Base-by-base conservation (phyloP, 2,113 vertebrate genomes). In the Laterallus jamaicensis region DNA sequence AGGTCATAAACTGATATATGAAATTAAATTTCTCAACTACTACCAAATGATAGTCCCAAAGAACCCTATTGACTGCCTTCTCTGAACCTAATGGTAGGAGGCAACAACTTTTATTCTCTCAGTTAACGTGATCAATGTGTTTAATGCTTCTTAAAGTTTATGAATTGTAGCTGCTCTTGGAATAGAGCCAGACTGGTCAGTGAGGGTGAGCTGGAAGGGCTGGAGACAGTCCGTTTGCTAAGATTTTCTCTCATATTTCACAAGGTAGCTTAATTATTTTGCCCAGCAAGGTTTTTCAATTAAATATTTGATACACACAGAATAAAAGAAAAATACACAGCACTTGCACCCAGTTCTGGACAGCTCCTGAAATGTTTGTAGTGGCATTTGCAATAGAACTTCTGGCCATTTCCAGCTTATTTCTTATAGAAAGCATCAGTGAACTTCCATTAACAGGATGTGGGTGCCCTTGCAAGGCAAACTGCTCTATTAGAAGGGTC, bases 91-190 rank as follows among this genome's bases (percentile, higher is more conserved):
- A 97, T 95, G 67, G 78, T 88, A 96, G 92, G 67, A 82, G 60
- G 71, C 63, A 94, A 90, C 93, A 94, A 91, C 88, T 80, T 96
- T 95, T 82, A 96, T 93, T 95, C 92, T 96, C 93, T 67, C 12
- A 0, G 92, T 90, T 96, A 96, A 96, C 67, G 15, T 96, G 96
- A 97, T 96, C 95, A 96, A 97, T 90, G 82, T 90, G 90, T 91
- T 95, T 97, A 97, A 96, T 95, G 94, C 67, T 93, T 95, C 82
- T 96, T 92, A 66, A 91, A 86, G 82, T 86, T 95, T 93, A 96
- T 95, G 85, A 96, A 95, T 96, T 95, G 93, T 96, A 96, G 87
- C 92, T 82, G 83, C 42, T 77, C 67, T 79, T 96, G 93, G 94
- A 93, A 17, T 44, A 91, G 67, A 90, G 93, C 94, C 95, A 97